Evolutionary conservation across 2,797 vertebrate genomes (phyloP), one percentile per base, ranked within the genome.

Genomic region (Sphenopsis melanotis): DNA sequence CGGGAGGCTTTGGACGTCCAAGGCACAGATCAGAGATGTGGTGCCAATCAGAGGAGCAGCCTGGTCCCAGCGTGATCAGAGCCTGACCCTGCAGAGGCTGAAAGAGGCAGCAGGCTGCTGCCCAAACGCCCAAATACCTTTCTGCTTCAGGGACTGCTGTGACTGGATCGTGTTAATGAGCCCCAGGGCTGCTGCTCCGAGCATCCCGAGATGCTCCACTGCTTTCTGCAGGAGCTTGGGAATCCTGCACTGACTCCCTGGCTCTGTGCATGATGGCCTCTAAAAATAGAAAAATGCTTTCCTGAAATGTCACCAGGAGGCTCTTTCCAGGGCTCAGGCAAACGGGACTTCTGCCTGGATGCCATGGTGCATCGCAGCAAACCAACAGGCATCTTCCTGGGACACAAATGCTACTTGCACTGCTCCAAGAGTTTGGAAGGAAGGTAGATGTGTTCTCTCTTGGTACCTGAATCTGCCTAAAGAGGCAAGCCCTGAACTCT

Each of bases 141-240:
- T 95, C 89, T 91, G 94, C 76, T 78, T 80, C 72, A 87, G 86
- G 88, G 94, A 36, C 44, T 90, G 19, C 94, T 77, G 81, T 50
- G 61, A 74, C 63, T 93, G 11, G 1, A 80, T 84, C 20, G 18
- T 5, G 32, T 79, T 93, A 94, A 95, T 75, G 85, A 96, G 66
- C 37, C 16, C 69, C 85, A 74, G 89, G 20, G 64, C 83, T 50
- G 75, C 59, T 47, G 75, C 86, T 75, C 47, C 0, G 5, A 92
- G 86, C 88, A 78, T 64, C 81, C 78, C 12, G 36, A 76, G 83
- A 71, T 79, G 70, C 76, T 77, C 10, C 7, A 49, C 47, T 93
- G 91, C 91, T 88, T 60, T 50, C 39, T 46, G 14, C 56, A 56
- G 37, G 39, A 78, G 65, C 70, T 27, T 4, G 8, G 86, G 41